Base-by-base conservation (phyloP, 2,113 vertebrate genomes). In the Rhinopomastus cyanomelas region DNA sequence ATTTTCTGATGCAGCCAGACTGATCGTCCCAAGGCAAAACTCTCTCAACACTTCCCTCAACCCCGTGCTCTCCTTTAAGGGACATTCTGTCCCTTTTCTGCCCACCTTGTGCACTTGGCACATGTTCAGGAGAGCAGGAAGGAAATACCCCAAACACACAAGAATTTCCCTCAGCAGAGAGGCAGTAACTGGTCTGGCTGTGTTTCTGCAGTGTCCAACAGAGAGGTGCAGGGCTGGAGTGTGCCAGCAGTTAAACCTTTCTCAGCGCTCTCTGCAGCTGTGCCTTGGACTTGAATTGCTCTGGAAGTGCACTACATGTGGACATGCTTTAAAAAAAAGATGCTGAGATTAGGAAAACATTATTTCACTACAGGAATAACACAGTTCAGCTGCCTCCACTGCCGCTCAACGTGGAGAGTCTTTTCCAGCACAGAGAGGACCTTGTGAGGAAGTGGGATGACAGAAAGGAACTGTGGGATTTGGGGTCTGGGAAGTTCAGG, bases 281-380 rank as follows among this genome's bases (percentile, higher is more conserved):
- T 48, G 80, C 81, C 85, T 92, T 93, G 92, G 89, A 89, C 79
- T 65, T 6, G 67, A 46, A 51, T 57, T n/a, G 72, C 52, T 71
- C 89, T 95, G 88, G 81, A 95, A 95, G 82, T 22, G 37, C 17
- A 6, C 62, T 87, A 23, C 88, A 96, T 96, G 93, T 89, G 91
- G 79, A 95, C 88, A 90, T 51, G 84, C 87, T 93, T 94, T 83
- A 87, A 84, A 27, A 76, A 85, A 37, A 90, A 94, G 95, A 97
- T 94, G 74, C 95, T 65, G 94, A 96, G 88, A 97, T 95, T 95
- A 94, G 95, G 94, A 93, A 95, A 95, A 94, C 81, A 89, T 93
- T 77, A 92, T 94, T 96, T 94, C 93, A 81, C 76, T 78, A 16
- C 77, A 81, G 88, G 71, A 95, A 73, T 73, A 96, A 94, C 76